Base-by-base conservation (phyloP, 2,888 invertebrate species). In the Caenorhabditis wallacei region DNA sequence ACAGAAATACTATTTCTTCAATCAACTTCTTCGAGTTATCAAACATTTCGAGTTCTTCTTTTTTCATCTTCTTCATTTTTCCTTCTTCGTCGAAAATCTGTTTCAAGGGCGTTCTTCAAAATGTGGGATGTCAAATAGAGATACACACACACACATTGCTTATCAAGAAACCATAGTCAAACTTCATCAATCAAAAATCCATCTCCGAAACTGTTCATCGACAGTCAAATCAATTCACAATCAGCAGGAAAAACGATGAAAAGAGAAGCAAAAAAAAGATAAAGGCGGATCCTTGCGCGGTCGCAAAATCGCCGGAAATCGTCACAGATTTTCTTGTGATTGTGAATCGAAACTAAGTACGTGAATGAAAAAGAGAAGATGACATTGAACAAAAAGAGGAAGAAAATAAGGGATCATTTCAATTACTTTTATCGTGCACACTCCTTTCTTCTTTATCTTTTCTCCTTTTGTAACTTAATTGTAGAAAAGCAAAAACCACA, bases 121-220 rank as follows among this genome's bases (percentile, higher is more conserved):
- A 46, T 51, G 35, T 64, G 16, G 66, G 53, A 53, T 66, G 24
- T 40, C 40, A 59, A 43, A 59, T 24, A 61, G 68, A 69, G 53
- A 68, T 51, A 68, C 66, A 37, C 16, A 43, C 16, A 43, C 43
- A 43, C 57, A 30, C 30, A 46, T 18, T 54, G 68, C 51, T 51
- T 76, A 68, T 61, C 76, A 59, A 37, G 16, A 75, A 75, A 75
- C 61, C 76, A 68, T 37, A 68, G 68, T 61, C 68, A 76, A 76
- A 76, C 76, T 76, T 69, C 68, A 76, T 76, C 76, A 76, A 76
- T 76, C 76, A 76, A 76, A 76, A 76, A 76, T 76, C 66, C 75
- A 75, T 75, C 76, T 48, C 51, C 68, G 53, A 75, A 75, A 75
- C 68, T 69, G 76, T 69, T 75, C 75, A 64, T 46, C 74, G n/a